A percentile compares a stretch with the other conserved stretches of the same genome.
Conservation (phyloP, 2,888 invertebrate genomes). For the Xylocampa areola region DNA sequence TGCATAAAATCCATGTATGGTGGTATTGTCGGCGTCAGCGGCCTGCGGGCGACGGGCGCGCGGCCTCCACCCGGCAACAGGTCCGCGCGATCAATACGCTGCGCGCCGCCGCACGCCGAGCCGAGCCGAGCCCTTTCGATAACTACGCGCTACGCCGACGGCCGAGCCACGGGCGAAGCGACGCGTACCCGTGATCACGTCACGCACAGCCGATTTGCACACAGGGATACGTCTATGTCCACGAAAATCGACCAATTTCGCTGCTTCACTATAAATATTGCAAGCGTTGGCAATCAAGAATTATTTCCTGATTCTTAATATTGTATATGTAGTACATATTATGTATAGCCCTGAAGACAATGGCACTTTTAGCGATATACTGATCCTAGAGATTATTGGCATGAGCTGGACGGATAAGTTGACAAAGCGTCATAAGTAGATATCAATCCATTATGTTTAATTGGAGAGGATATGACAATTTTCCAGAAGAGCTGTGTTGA, state of each 20-base stretch:
- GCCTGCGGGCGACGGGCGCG: constrained; percentile 52
- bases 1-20: constrained; percentile 72
- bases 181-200: constrained; percentile 56
- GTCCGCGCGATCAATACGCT: constrained; percentile 84
- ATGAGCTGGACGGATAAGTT: no score
- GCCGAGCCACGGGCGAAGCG: constrained; percentile 54
- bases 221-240: constrained; percentile 59
- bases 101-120: constrained; percentile 78
- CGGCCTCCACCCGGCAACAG: constrained; percentile 86
- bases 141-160: constrained; percentile 62
- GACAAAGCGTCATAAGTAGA: not conserved
- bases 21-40: constrained; percentile 50
- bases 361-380: no score
- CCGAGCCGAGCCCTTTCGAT: constrained; percentile 75
- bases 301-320: not conserved
- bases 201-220: constrained; percentile 54
- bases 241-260: constrained; percentile 30
- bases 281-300: constrained; percentile 8
- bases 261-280: constrained; percentile 31
- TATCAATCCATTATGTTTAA: no score
- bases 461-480: no score
- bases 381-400: no score
- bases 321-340: not conserved
- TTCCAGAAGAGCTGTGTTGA: no score
- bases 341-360: not conserved